A percentile compares a stretch with the other conserved stretches of the same genome.
Evolutionary conservation across 2,797 vertebrate genomes (phyloP).

Genomic region (Epinephelus awoara): DNA sequence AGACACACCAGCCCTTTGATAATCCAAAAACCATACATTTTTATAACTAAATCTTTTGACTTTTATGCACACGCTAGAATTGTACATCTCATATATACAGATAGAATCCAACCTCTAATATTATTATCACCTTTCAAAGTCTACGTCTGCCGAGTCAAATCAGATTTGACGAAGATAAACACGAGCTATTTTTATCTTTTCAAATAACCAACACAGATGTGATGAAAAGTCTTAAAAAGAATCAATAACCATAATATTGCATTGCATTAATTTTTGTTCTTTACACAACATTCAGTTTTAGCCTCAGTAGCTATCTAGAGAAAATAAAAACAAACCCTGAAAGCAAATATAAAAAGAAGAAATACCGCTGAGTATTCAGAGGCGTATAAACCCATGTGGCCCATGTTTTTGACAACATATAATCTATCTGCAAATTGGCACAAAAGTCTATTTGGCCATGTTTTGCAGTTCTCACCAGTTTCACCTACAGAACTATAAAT

Average conservation of each 20-base stretch:
- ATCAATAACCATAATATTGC: slow-evolving; percentile 64
- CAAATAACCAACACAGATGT: slow-evolving; percentile 29
- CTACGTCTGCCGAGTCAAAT: slow-evolving; percentile 30
- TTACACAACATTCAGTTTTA: slow-evolving; percentile 65
- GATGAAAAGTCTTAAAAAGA: slow-evolving; percentile 71
- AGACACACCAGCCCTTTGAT: slow-evolving; percentile 83
- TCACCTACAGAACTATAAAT: slow-evolving; percentile 6
- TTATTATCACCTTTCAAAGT: slow-evolving; percentile 50
- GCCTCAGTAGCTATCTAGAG: slow-evolving; percentile 38
- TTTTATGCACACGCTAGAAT: slow-evolving; percentile 65
- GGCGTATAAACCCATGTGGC: neutral
- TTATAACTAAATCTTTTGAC: slow-evolving; percentile 53
- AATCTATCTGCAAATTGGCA: slow-evolving; percentile 31
- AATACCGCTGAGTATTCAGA: slow-evolving; percentile 28
- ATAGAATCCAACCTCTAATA: slow-evolving; percentile 59
- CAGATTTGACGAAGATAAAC: slow-evolving; percentile 53
- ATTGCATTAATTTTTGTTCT: slow-evolving; percentile 58
- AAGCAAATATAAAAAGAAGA: slow-evolving; percentile 7
- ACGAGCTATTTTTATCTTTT: slow-evolving; percentile 10
- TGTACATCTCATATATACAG: slow-evolving; percentile 73
- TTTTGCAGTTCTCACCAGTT: slow-evolving; percentile 22
- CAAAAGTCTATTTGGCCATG: slow-evolving; percentile 6
- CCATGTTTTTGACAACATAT: slow-evolving; percentile 22
- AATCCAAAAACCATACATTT: slow-evolving; percentile 63
- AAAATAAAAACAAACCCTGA: slow-evolving; percentile 13